Conservation (phyloP, 1,140 invertebrate species). For the Lordiphosa collinella region DNA sequence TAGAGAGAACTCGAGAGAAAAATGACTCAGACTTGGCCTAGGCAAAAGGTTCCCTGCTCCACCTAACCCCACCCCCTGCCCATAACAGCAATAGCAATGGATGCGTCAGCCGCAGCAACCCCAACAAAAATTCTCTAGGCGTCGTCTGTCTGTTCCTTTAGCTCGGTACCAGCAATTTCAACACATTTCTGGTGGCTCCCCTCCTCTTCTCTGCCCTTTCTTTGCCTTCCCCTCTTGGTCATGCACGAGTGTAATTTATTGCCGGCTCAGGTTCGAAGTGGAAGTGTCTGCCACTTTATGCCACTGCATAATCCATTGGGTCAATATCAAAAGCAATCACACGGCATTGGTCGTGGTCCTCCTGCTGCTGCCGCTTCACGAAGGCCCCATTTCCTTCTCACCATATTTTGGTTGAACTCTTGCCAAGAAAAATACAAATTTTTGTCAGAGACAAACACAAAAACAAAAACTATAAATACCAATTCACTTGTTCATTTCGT, state of each 20-base stretch:
- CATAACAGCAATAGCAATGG: too few species aligned
- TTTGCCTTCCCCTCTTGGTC: not conserved
- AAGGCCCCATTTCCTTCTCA: not conserved
- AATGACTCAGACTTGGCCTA: not conserved
- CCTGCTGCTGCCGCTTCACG: not conserved
- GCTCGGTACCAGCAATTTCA: too few species aligned
- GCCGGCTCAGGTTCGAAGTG: constrained; percentile 35
- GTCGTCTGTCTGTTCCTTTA: not conserved
- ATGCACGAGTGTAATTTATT: constrained; percentile 43
- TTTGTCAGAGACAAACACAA: too few species aligned
- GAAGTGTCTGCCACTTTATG: constrained; percentile 47
- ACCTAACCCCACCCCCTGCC: too few species aligned
- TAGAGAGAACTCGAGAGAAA: too few species aligned
- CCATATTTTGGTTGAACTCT: constrained; percentile 1
- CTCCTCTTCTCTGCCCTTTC: too few species aligned
- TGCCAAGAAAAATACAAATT: constrained; percentile 4
- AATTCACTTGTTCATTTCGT: too few species aligned
- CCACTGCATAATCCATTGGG: constrained; percentile 64
- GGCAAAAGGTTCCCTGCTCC: not conserved
- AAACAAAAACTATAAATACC: too few species aligned
- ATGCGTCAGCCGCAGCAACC: too few species aligned
- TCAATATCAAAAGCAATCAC: constrained; percentile 44
- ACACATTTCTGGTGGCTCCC: constrained; percentile 25
- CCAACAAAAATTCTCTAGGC: not conserved
- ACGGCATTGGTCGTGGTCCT: not conserved